Evolutionary conservation across 2,888 invertebrate species (phyloP).

Genomic region (Beris morrisii): DNA sequence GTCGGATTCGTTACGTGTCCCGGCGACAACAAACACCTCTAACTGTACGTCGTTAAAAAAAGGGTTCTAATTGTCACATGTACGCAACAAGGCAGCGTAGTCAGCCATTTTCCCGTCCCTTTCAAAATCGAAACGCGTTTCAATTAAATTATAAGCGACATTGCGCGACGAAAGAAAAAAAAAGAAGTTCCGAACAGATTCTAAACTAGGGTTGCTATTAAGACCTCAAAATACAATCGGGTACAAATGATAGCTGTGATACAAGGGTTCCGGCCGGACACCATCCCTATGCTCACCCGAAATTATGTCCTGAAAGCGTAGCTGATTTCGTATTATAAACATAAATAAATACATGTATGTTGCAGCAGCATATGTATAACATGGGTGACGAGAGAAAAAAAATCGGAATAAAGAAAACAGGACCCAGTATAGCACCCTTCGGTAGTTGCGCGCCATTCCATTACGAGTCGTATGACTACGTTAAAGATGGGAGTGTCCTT

Average conservation of each 20-base stretch:
- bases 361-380: conserved; percentile 42
- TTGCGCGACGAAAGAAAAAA: no score
- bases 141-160: no score
- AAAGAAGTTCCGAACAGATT: no score
- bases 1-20: conserved; percentile 16
- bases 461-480: conserved; percentile 41
- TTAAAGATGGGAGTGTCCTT: conserved; percentile 56
- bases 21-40: conserved; percentile 19
- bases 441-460: conserved; percentile 32
- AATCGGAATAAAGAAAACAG: conserved; percentile 33
- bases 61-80: no score
- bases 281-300: conserved; percentile 24
- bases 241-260: conserved; percentile 43
- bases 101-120: no score
- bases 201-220: conserved; percentile 51
- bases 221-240: conserved; percentile 49
- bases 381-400: conserved; percentile 34
- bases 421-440: conserved; percentile 35
- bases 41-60: no score
- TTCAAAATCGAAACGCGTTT: no score
- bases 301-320: conserved; percentile 49
- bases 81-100: no score
- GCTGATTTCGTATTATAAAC: conserved; percentile 57
- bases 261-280: conserved; percentile 41
- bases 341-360: conserved; percentile 54